phyloP scores from a whole-genome alignment of 2,888 invertebrate genomes.

The Netelia fuscicornis region DNA sequence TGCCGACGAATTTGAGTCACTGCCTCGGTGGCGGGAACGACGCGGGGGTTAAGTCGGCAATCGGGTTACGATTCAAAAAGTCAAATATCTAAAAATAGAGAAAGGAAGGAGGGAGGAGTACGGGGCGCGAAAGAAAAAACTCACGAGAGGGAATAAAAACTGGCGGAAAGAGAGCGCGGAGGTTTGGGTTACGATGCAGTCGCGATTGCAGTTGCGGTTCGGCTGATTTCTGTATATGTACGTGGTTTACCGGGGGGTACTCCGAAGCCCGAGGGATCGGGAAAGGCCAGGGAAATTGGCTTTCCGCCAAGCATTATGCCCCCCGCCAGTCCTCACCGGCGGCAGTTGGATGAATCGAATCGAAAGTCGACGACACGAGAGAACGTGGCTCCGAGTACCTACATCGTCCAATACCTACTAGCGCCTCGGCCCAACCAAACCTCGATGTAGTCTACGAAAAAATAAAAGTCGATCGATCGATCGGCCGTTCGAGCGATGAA shows the following conservation, averaged over 20 bases:
- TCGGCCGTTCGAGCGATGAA: background rate
- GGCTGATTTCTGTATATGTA: background rate
- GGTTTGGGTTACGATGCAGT: conserved; percentile 38
- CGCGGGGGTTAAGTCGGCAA: background rate
- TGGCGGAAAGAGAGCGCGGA: conserved; percentile 29
- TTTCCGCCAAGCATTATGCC: conserved; percentile 48
- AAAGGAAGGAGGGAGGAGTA: too few relatives aligned
- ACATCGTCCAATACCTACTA: too few relatives aligned
- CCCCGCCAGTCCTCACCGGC: background rate
- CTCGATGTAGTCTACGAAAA: too few relatives aligned
- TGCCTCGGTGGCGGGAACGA: background rate
- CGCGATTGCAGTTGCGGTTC: too few relatives aligned
- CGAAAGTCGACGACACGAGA: conserved; percentile 32
- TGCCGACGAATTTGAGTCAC: background rate
- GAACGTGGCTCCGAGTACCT: background rate
- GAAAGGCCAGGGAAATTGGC: conserved; percentile 59
- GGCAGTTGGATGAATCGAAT: conserved; percentile 62
- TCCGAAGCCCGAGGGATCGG: conserved; percentile 29
- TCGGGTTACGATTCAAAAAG: background rate
- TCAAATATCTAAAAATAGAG: background rate
- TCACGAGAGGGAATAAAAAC: conserved; percentile 22
- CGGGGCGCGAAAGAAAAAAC: background rate
- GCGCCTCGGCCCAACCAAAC: too few relatives aligned
- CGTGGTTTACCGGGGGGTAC: background rate
- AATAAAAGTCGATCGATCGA: too few relatives aligned